These are phyloP conservation scores for Podarcis siculus DNA, from an alignment of 2,797 vertebrate genomes.

Conservation along the genomic window DNA sequence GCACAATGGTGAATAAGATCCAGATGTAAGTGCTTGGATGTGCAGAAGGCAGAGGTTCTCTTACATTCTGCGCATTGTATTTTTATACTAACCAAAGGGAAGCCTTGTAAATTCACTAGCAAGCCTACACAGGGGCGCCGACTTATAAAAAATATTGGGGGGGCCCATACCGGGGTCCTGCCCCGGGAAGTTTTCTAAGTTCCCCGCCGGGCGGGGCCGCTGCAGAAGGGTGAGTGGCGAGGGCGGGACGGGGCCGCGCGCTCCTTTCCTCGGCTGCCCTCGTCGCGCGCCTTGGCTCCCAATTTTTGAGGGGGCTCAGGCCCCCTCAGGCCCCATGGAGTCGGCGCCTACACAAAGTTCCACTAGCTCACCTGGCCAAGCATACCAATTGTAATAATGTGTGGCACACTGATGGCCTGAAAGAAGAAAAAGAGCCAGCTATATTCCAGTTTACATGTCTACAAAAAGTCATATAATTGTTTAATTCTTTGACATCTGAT, in stretches of 20 bases:
- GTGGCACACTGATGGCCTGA: background rate
- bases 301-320: too few species aligned
- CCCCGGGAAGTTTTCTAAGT: too few species aligned
- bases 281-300: too few species aligned
- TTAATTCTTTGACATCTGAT: background rate
- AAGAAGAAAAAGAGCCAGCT: background rate
- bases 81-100: background rate
- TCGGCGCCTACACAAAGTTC: background rate
- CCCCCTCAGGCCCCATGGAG: too few species aligned
- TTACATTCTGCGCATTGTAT: background rate
- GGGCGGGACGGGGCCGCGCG: too few species aligned
- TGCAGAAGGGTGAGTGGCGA: too few species aligned
- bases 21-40: background rate
- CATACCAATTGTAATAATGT: background rate
- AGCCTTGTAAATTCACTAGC: background rate
- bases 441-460: background rate
- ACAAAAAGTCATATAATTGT: too few species aligned
- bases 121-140: too few species aligned
- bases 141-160: too few species aligned
- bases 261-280: too few species aligned
- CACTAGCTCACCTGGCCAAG: background rate
- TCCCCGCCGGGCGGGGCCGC: too few species aligned
- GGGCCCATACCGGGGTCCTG: too few species aligned
- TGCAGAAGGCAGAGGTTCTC: background rate
- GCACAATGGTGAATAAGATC: background rate